These are phyloP conservation scores for Zygothrica quintamaculata DNA, from an alignment of 2,888 invertebrate species.

Conservation along the genomic window DNA sequence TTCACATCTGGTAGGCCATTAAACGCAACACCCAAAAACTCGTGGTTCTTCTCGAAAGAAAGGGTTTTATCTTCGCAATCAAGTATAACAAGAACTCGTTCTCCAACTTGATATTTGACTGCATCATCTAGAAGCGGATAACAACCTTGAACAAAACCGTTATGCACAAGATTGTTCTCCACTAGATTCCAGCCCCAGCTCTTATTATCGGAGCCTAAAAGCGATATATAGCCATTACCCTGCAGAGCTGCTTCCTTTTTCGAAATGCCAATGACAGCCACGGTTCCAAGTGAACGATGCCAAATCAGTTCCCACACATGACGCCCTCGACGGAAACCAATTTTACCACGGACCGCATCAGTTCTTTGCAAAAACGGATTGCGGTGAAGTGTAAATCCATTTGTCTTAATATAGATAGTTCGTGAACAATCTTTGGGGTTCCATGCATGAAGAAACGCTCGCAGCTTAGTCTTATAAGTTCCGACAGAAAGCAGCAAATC, in stretches of 20 bases:
- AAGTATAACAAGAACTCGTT: slow-evolving; percentile 97
- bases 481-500: no score
- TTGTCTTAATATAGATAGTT: no score
- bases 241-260: slow-evolving; percentile 97
- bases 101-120: slow-evolving; percentile 99
- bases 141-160: slow-evolving; percentile 97
- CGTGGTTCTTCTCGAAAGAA: slow-evolving; percentile 98
- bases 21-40: slow-evolving; percentile 99
- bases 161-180: slow-evolving; percentile 97
- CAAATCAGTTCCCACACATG: slow-evolving; percentile 99
- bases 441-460: no score
- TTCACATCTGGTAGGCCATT: slow-evolving; percentile 96
- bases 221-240: slow-evolving; percentile 97
- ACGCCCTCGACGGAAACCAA: slow-evolving; percentile 95
- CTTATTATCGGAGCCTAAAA: slow-evolving; percentile 97
- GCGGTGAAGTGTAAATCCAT: no score
- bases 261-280: slow-evolving; percentile 97
- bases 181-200: slow-evolving; percentile 99
- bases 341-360: slow-evolving; percentile 95
- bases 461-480: no score
- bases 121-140: slow-evolving; percentile 98
- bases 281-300: slow-evolving; percentile 99
- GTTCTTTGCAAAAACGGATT: slow-evolving; percentile 99
- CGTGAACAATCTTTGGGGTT: no score
- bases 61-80: slow-evolving; percentile 99